Base-by-base conservation (phyloP, 1,140 invertebrate genomes). In the Drosophila grimshawi region DNA sequence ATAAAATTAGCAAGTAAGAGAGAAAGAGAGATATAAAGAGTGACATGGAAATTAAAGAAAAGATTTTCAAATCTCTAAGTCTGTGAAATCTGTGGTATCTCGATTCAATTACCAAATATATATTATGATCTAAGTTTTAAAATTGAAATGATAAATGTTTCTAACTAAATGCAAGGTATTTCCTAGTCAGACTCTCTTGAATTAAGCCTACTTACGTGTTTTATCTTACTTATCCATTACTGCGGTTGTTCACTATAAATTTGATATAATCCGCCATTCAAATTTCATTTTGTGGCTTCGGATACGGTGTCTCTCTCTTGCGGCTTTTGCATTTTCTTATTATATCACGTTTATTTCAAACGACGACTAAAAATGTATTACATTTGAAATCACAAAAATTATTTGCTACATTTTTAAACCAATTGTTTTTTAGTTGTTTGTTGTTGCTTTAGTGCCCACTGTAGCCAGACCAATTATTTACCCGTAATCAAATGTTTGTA, bases 261-360 rank as follows among this genome's bases (percentile, higher is more conserved):
- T 68, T 82, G 62, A 86, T 86, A 88, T 80, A 35, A 70, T 76
- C 69, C 80, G 71, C 73, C 88, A 82, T 79, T 80, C 62, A 67
- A 72, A 70, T 88, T 80, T 82, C 72, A 69, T 74, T 80, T 66
- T 80, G 80, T 76, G 82, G 32, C 46, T 62, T 62, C 73, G 64
- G 56, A 73, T 76, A 79, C 39, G 41, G 39, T 83, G 88, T 88
- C 83, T 79, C 62, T 43, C 77, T 77, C 61, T 85, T 80, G 77
- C 63, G 68, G 81, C 80, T 83, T 85, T 39, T 67, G 52, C 43
- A 81, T 75, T 82, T 82, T 78, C 80, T 75, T 70, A 81, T 74
- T 81, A 65, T 68, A 68, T 57, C 60, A 52, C 29, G 37, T 33
- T n/a, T 32, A 3, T 19, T 3, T 5, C 3, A 19, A 46, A 27